Evolutionary conservation across 2,797 vertebrate species (phyloP), one percentile per base, ranked within the genome.

Genomic region (Crypturellus tataupa): DNA sequence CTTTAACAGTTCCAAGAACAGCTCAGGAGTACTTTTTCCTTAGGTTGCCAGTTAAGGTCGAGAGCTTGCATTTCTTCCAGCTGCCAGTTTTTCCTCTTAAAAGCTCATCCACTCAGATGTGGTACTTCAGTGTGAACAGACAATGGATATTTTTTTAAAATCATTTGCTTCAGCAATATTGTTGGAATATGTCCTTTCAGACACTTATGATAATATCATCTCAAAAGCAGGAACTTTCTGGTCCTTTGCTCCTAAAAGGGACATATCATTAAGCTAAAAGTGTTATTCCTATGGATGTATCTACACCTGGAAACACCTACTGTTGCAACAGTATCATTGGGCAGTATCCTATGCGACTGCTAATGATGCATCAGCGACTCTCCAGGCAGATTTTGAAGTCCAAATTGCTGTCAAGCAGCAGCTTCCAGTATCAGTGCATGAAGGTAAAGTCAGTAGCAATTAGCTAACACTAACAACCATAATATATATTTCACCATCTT

Each of bases 131-230:
- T 47, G 49, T 35, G 6, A 90, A 59, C 15, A 64, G 47, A 65
- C 8, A 46, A 35, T 1, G 33, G 7, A 60, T n/a, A 51, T 69
- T 14, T 9, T 47, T 47, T 47, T 31, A 31, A 16, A 35, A 77
- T 27, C 24, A 86, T 84, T 89, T 75, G 91, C 85, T 69, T 86
- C 20, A 68, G 25, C 53, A 79, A 35, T 37, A 33, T 58, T 24
- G 23, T 31, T 42, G 53, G 19, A 44, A 18, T 2, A 17, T 3
- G 2, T 19, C 44, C 37, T 44, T 80, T 80, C 77, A 60, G 35
- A 63, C 5, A 73, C 58, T 75, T 4, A 4, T 5, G 9, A n/a
- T 29, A 72, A 27, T 9, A 6, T 13, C 7, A 49, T 17, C 25
- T 46, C 13, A 31, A 84, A 72, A 83, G 21, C 53, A 91, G 20